Evolutionary conservation across 1,140 invertebrate genomes (phyloP), one percentile per base, ranked within the genome.

Genomic region (Ooceraea biroi): DNA sequence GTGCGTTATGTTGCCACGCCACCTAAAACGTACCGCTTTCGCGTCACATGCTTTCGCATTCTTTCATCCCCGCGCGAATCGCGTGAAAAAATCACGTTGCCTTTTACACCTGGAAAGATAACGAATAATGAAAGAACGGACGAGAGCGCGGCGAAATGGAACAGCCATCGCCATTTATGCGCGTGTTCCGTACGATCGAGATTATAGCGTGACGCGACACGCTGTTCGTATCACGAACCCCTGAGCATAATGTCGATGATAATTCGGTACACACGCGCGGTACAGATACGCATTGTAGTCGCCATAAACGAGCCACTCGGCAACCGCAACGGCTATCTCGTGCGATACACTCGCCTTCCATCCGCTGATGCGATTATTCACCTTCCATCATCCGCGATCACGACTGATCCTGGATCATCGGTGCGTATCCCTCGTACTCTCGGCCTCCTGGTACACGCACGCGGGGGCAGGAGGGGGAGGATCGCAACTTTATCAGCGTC

Each of bases 311-410:
- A 44, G 48, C 41, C 57, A 27, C 7, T 25, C 58, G 73, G 10
- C 19, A 11, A 52, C 46, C 46, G 73, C 73, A 76, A 76, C 58
- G 63, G 63, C 76, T 44, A 71, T 71, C 76, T 78, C 76, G 11
- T 50, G 50, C 76, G 76, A 71, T 41, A 36, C 76, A 46, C 76
- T 80, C 65, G n/a, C 76, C 76, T 69, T 71, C 76, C 65, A 57
- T 57, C 65, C 65, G 65, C 46, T 80, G 76, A 80, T 71, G 57
- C 65, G 76, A 71, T 80, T 80, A 80, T 80, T 80, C 76, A 68
- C 57, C 65, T 71, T 71, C 76, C 65, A 46, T 71, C 63, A 57
- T 80, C 36, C 76, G 65, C 76, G 76, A 55, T 66, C 76, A 36
- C 50, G 65, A 69, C n/a, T 19, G 65, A 57, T 69, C 65, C 65